phyloP scores from a whole-genome alignment of 2,888 invertebrate genomes.

The Calliopum simillimum region DNA sequence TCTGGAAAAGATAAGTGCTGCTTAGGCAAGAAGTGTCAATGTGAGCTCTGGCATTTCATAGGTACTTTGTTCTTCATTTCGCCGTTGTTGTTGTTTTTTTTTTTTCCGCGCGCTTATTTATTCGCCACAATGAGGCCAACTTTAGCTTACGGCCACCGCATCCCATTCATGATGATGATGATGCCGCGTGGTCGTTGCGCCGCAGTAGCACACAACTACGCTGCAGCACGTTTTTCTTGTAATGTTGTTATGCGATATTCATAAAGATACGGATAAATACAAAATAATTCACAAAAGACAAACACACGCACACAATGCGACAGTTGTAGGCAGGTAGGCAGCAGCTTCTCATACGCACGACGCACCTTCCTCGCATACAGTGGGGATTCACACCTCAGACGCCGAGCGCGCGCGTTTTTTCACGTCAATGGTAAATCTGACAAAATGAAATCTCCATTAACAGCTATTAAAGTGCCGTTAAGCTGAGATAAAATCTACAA shows the following conservation, averaged over 20 bases:
- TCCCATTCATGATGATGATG: too few species aligned
- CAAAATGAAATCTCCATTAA: constrained; percentile 12
- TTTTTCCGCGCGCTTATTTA: neutral
- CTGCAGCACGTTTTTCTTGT: constrained; percentile 15
- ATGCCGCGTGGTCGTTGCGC: constrained; percentile 1
- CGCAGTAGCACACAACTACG: neutral
- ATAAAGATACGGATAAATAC: constrained; percentile 20
- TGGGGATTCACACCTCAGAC: neutral
- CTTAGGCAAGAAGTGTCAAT: constrained; percentile 5
- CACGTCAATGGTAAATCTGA: neutral
- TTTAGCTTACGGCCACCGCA: neutral
- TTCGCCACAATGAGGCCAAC: neutral
- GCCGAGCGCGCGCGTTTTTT: neutral
- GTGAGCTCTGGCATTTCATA: neutral
- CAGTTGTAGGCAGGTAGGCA: neutral
- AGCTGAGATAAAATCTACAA: constrained; percentile 16
- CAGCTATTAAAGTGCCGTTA: constrained; percentile 18
- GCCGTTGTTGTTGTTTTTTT: neutral
- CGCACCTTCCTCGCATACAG: too few species aligned
- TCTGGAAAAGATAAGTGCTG: neutral
- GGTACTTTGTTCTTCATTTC: neutral
- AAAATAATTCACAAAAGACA: neutral
- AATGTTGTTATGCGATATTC: constrained; percentile 24
- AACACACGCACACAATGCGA: neutral
- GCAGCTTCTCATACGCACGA: too few species aligned